phyloP scores from a whole-genome alignment of 1,140 invertebrate species.

The Panulirus ornatus region DNA sequence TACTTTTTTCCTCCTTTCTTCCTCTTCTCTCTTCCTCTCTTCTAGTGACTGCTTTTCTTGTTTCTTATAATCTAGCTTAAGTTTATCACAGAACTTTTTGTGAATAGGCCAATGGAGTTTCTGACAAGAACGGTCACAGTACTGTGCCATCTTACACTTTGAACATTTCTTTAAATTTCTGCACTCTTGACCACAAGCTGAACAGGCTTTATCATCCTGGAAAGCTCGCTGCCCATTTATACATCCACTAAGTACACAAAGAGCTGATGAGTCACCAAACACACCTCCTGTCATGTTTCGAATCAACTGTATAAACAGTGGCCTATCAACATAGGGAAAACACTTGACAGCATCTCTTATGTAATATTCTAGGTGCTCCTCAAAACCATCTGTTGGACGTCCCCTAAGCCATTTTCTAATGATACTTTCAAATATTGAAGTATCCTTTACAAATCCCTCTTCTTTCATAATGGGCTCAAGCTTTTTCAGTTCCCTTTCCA shows the following conservation, averaged over 20 bases:
- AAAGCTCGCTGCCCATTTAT: slow-evolving; percentile 93
- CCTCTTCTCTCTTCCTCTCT: slow-evolving; percentile 47
- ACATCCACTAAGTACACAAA: slow-evolving; percentile 87
- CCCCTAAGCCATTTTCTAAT: slow-evolving; percentile 84
- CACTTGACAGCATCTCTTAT: slow-evolving; percentile 90
- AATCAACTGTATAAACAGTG: slow-evolving; percentile 82
- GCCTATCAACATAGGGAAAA: slow-evolving; percentile 92
- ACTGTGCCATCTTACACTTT: slow-evolving; percentile 95
- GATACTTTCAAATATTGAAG: slow-evolving; percentile 76
- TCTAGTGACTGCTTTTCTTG: slow-evolving; percentile 36
- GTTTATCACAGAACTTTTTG: slow-evolving; percentile 86
- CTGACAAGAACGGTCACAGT: slow-evolving; percentile 96
- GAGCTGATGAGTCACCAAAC: slow-evolving; percentile 80
- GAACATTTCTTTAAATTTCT: slow-evolving; percentile 87
- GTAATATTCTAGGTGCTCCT: slow-evolving; percentile 89
- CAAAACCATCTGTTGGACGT: slow-evolving; percentile 85
- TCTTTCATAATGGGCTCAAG: slow-evolving; percentile 27
- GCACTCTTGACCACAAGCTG: slow-evolving; percentile 91
- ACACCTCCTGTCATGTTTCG: slow-evolving; percentile 62
- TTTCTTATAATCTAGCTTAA: slow-evolving; percentile 70
- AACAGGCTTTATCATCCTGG: slow-evolving; percentile 84
- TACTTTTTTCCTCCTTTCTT: slow-evolving; percentile 21
- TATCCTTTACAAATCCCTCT: slow-evolving; percentile 12
- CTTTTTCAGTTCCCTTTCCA: slow-evolving; percentile 77
- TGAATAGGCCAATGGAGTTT: slow-evolving; percentile 97